Conservation (phyloP, 2,113 vertebrate species). For the Eurypyga helias region DNA sequence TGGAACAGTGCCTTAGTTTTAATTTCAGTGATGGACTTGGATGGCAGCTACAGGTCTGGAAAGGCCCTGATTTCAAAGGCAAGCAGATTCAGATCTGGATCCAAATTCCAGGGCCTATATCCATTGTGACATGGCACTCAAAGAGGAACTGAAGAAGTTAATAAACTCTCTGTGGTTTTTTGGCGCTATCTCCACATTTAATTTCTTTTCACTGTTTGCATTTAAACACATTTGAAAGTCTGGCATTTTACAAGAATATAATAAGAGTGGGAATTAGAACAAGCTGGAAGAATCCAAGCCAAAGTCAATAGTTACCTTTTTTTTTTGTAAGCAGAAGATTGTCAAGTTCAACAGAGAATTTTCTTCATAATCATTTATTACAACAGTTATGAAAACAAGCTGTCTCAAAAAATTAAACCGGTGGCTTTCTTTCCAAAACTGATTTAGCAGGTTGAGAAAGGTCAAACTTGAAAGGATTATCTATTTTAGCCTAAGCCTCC, state of each 20-base stretch:
- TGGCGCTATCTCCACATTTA: background rate
- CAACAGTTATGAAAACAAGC: background rate
- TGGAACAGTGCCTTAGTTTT: background rate
- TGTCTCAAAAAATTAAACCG: background rate
- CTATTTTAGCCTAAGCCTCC: background rate
- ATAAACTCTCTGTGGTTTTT: background rate
- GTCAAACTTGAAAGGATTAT: background rate
- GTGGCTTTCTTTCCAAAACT: background rate
- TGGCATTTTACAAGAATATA: constrained; percentile 19
- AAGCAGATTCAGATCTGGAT: background rate
- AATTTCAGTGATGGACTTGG: background rate
- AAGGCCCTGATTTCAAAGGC: background rate
- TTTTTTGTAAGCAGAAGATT: background rate
- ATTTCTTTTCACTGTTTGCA: constrained; percentile 1
- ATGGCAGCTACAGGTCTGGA: background rate
- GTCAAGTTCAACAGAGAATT: constrained; percentile 18
- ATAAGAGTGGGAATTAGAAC: constrained; percentile 20
- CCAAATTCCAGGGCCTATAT: background rate
- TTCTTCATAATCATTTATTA: constrained; percentile 18
- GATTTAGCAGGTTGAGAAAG: background rate
- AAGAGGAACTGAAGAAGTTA: background rate
- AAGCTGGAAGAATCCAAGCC: background rate
- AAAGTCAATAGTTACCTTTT: constrained; percentile 5
- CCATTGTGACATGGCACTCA: background rate
- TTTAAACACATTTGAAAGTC: constrained; percentile 1